Evolutionary conservation across 2,797 vertebrate species (phyloP).

Genomic region (Danio kyathit): DNA sequence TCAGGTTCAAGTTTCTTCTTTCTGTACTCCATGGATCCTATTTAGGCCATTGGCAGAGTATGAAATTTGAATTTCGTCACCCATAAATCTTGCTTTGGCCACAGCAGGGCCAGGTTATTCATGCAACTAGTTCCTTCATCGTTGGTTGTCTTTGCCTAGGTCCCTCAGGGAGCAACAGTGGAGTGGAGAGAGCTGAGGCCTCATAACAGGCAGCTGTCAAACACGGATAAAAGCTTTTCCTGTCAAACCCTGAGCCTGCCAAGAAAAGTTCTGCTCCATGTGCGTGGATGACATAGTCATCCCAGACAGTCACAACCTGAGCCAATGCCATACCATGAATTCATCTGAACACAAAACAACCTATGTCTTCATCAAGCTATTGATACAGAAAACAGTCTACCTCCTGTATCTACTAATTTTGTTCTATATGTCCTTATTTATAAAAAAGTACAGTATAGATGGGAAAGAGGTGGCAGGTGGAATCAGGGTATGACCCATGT

Average conservation of each 20-base stretch:
- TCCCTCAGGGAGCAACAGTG: constrained; percentile 38
- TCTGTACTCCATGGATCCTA: constrained; percentile 48
- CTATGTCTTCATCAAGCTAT: neutral
- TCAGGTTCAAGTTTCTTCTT: constrained; percentile 60
- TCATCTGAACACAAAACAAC: neutral
- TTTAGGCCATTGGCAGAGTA: constrained; percentile 64
- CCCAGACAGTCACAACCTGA: constrained; percentile 27
- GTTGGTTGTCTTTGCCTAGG: constrained; percentile 56
- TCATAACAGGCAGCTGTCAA: constrained; percentile 58
- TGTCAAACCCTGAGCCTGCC: constrained; percentile 47
- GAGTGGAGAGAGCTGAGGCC: constrained; percentile 20
- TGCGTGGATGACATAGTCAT: constrained; percentile 7
- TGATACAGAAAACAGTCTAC: neutral
- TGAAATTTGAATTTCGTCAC: constrained; percentile 63
- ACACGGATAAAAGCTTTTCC: constrained; percentile 55
- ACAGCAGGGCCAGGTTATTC: constrained; percentile 45
- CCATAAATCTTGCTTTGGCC: constrained; percentile 63
- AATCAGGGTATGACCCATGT: no score
- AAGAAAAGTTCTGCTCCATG: constrained; percentile 35
- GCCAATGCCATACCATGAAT: neutral
- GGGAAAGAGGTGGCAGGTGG: neutral
- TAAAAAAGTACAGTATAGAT: neutral
- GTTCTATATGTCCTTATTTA: neutral
- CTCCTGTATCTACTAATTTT: neutral
- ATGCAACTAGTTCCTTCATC: constrained; percentile 58